phyloP scores from a whole-genome alignment of 2,888 invertebrate species.

The Strigamia crassipes region DNA sequence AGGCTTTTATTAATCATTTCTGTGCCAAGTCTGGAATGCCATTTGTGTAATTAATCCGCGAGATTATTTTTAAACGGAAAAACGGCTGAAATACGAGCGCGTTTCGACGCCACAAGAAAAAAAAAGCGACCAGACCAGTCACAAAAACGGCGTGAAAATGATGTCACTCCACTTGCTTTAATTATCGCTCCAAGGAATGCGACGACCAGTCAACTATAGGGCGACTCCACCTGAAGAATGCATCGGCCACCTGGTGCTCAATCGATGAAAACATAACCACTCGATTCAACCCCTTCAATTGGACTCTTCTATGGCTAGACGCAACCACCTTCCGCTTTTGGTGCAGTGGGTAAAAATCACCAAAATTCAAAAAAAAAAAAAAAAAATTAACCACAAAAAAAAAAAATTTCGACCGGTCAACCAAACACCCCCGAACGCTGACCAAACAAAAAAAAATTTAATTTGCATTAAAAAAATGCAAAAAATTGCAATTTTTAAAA shows the following conservation, averaged over 20 bases:
- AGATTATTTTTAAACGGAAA: neutral
- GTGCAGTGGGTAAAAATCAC: neutral
- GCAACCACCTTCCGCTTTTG: slow-evolving; percentile 25
- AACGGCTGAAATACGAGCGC: neutral
- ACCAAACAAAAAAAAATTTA: no score
- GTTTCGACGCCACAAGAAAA: no score
- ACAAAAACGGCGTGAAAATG: neutral
- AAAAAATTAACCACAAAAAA: neutral
- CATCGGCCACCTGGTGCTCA: slow-evolving; percentile 32
- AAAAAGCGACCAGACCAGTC: no score
- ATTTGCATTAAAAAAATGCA: neutral
- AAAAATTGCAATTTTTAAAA: neutral
- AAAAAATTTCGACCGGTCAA: neutral
- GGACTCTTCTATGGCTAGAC: slow-evolving; percentile 34
- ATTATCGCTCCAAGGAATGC: neutral
- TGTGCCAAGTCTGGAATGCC: slow-evolving; percentile 15
- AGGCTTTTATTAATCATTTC: slow-evolving; percentile 10
- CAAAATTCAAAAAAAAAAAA: neutral
- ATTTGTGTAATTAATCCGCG: slow-evolving; percentile 19
- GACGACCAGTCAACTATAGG: slow-evolving; percentile 16
- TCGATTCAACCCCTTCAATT: neutral
- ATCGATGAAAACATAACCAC: slow-evolving; percentile 31
- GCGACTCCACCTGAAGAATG: slow-evolving; percentile 24
- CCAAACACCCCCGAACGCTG: no score
- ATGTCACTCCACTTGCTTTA: neutral